A percentile compares a stretch with the other conserved stretches of the same genome.
Evolutionary conservation across 2,888 invertebrate genomes (phyloP).

Genomic region (Oxyteleia sp.): DNA sequence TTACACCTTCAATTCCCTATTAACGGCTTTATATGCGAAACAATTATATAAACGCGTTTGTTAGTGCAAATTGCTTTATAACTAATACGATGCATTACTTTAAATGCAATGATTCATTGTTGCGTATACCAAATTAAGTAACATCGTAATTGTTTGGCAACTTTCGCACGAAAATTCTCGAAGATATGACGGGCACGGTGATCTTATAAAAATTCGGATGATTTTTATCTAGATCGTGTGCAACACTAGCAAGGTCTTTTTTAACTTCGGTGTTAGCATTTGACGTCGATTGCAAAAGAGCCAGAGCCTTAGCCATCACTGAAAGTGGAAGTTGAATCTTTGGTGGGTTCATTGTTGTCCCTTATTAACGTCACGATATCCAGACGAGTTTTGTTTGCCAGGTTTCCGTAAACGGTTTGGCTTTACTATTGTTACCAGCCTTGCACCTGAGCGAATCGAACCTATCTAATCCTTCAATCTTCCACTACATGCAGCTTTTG

Average conservation of each 20-base stretch:
- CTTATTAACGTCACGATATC: not conserved
- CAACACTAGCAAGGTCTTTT: conserved; percentile 3
- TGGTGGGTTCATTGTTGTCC: not conserved
- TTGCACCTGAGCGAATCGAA: not conserved
- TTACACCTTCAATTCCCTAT: too few relatives aligned
- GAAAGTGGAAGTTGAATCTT: not conserved
- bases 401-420: not conserved
- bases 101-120: conserved; percentile 8
- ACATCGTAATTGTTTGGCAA: conserved; percentile 3
- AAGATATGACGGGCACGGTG: conserved; percentile 1
- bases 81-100: conserved; percentile 1
- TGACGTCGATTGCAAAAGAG: not conserved
- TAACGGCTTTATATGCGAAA: not conserved
- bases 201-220: not conserved
- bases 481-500: not conserved
- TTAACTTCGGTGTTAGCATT: not conserved
- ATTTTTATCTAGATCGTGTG: not conserved
- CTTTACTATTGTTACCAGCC: not conserved
- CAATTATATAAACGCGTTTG: not conserved
- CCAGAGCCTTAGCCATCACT: not conserved
- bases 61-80: not conserved
- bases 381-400: not conserved
- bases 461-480: not conserved
- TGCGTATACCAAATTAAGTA: conserved; percentile 1
- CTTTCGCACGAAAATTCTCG: conserved; percentile 3